phyloP scores from a whole-genome alignment of 2,797 vertebrate species.

The Alca torda region DNA sequence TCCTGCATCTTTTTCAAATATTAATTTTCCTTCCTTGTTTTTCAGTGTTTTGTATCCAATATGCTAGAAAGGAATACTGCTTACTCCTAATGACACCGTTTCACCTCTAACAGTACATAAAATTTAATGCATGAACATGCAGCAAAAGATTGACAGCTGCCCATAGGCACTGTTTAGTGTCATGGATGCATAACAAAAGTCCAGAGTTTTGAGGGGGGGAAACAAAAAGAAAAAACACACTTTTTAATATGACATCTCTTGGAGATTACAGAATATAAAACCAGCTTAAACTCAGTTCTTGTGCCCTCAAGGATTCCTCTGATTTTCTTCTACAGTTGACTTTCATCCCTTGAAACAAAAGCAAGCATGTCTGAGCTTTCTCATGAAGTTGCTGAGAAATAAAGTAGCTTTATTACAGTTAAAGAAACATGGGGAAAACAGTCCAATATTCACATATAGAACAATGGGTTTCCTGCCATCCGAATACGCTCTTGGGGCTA shows the following conservation, averaged over 20 bases:
- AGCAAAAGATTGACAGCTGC: constrained; percentile 35
- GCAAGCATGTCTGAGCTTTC: background rate
- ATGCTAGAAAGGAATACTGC: background rate
- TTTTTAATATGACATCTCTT: background rate
- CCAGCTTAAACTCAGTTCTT: background rate
- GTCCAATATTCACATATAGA: background rate
- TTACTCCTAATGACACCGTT: background rate
- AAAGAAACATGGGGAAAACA: background rate
- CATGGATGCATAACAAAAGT: constrained; percentile 5
- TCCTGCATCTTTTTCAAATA: background rate
- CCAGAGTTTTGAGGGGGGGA: background rate
- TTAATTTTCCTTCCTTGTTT: background rate
- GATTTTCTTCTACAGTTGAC: constrained; percentile 48
- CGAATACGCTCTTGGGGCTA: background rate
- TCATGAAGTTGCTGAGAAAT: background rate
- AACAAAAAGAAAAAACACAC: background rate
- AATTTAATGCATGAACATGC: background rate
- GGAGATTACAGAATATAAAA: constrained; percentile 4
- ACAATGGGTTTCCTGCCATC: background rate
- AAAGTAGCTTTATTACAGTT: background rate
- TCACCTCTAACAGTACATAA: constrained; percentile 22
- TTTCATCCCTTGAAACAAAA: constrained; percentile 23
- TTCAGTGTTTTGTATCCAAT: background rate
- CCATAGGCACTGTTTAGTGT: constrained; percentile 6
- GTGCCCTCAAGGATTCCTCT: background rate